Conservation (phyloP, 2,888 invertebrate genomes). For the Cryptus viduatorius region DNA sequence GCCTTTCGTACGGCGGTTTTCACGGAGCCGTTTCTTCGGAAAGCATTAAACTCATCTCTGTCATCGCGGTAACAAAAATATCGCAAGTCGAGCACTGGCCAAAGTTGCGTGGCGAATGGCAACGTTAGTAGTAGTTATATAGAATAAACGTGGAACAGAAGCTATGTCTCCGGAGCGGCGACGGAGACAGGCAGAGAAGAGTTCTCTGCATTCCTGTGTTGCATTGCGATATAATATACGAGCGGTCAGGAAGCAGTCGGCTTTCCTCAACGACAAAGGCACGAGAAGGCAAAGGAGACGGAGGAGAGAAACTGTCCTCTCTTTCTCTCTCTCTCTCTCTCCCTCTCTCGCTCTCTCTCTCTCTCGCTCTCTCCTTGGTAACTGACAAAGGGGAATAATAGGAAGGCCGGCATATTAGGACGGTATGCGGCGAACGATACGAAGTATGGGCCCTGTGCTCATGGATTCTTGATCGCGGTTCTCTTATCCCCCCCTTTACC, state of each 20-base stretch:
- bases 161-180: conserved; percentile 61
- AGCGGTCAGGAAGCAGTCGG: conserved; percentile 81
- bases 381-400: conserved; percentile 78
- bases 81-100: conserved; percentile 31
- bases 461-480: conserved; percentile 60
- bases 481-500: conserved; percentile 38
- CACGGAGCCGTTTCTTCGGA: not conserved
- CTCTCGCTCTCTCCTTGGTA: conserved; percentile 55
- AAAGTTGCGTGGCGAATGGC: conserved; percentile 41
- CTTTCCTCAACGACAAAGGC: conserved; percentile 82
- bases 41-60: not conserved
- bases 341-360: conserved; percentile 33
- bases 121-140: conserved; percentile 37
- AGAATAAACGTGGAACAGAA: conserved; percentile 47
- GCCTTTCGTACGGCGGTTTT: conserved; percentile 20
- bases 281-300: conserved; percentile 43
- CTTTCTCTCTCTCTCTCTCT: conserved; percentile 17
- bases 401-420: conserved; percentile 83
- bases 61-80: conserved; percentile 16
- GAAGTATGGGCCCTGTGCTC: conserved; percentile 52
- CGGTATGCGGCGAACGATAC: conserved; percentile 79
- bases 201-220: conserved; percentile 73
- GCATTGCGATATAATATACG: conserved; percentile 84
- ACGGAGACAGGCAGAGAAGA: conserved; percentile 67
- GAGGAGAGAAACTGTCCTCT: conserved; percentile 30